phyloP scores from a whole-genome alignment of 2,888 invertebrate genomes.

The Branchipolynoe longqiensis region DNA sequence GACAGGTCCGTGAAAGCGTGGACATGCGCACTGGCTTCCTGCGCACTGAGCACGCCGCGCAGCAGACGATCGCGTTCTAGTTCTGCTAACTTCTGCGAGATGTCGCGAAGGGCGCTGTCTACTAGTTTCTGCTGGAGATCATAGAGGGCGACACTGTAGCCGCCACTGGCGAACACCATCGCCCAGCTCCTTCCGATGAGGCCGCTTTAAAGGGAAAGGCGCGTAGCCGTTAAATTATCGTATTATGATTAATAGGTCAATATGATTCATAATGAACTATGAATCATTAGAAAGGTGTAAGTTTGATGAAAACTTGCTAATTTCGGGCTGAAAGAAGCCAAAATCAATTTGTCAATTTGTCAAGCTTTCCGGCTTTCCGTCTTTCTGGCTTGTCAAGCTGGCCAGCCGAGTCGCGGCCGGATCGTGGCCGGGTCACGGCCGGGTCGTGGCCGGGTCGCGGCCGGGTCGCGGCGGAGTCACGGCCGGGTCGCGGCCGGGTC shows the following conservation, averaged over 20 bases:
- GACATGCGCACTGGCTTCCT: conserved; percentile 89
- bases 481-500: too few species aligned
- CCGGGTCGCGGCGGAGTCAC: too few species aligned
- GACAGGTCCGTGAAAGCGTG: conserved; percentile 87
- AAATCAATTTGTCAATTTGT: too few species aligned
- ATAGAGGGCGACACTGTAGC: conserved; percentile 93
- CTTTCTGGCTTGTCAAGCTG: too few species aligned
- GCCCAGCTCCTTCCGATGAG: conserved; percentile 98
- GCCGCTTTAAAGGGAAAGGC: conserved; percentile 85
- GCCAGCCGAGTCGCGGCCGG: too few species aligned
- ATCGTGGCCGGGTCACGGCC: too few species aligned
- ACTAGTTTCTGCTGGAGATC: conserved; percentile 83
- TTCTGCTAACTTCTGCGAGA: conserved; percentile 85
- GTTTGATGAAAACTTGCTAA: too few species aligned
- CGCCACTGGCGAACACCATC: conserved; percentile 95
- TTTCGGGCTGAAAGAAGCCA: too few species aligned
- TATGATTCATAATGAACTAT: too few species aligned
- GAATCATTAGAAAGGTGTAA: too few species aligned
- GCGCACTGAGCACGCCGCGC: conserved; percentile 88
- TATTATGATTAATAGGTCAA: neutral
- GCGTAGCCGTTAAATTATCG: neutral
- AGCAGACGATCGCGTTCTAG: conserved; percentile 84
- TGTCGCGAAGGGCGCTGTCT: conserved; percentile 84
- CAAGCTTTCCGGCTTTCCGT: too few species aligned
- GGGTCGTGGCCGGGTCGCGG: too few species aligned